Evolutionary conservation across 2,113 vertebrate genomes (phyloP), one percentile per base, ranked within the genome.

Genomic region (Rhinogobius similis): DNA sequence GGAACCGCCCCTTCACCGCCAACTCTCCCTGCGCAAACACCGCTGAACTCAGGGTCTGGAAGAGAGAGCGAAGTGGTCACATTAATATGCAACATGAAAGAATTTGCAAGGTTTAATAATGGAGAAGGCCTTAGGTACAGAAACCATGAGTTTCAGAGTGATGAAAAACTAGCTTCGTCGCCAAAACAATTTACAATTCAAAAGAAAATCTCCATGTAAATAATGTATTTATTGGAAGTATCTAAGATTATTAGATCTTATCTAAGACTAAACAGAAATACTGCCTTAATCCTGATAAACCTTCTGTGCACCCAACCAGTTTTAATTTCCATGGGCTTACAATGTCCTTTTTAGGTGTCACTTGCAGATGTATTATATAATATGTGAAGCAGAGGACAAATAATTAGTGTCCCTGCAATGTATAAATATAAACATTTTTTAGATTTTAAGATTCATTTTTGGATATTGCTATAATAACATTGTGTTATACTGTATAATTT

Each of bases 21-120:
- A 89, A 21, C 77, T 85, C 0, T 92, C 91, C 62, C 86, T 93
- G 65, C 70, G 89, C 44, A 84, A 87, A 67, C 90, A 91, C 39
- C 90, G 89, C 77, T 93, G 83, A 93, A 46, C 59, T 73, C 67
- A 56, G 4, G 74, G 55, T 53, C 27, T 43, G 61, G 72, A 55
- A 27, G 46, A 68, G 5, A 27, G 52, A 55, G 23, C 23, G 12
- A 2, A 46, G 27, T 7, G 16, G 21, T 53, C 44, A 52, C 12
- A n/a, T 23, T 12, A 11, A 10, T 26, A 46, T 38, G 11, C 23
- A 23, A 52, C n/a, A n/a, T n/a, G n/a, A n/a, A n/a, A n/a, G n/a
- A n/a, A n/a, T n/a, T n/a, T n/a, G n/a, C n/a, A n/a, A n/a, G n/a
- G n/a, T n/a, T n/a, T n/a, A n/a, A n/a, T n/a, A n/a, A n/a, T n/a